Base-by-base conservation (phyloP, 2,113 vertebrate species). In the Nesogale talazaci region DNA sequence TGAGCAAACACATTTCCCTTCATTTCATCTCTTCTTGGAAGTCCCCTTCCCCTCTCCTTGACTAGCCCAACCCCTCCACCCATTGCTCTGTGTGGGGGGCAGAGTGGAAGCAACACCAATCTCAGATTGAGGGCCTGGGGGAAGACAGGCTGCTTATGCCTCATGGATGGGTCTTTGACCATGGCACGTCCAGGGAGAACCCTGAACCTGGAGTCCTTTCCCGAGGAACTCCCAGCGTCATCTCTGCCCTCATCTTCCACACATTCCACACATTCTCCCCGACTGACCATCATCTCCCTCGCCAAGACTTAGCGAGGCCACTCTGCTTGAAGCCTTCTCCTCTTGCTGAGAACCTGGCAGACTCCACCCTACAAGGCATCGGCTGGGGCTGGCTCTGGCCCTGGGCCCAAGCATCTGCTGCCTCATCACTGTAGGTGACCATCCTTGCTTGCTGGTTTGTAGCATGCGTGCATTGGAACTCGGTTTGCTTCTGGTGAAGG, bases 21-120 rank as follows among this genome's bases (percentile, higher is more conserved):
- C 83, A 59, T 89, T 90, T 31, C 70, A 82, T 91, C 77, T 76
- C 80, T 70, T 86, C 61, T 96, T 79, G 83, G 81, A 77, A 95
- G 86, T 72, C 46, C 67, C 61, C 86, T 88, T 92, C 67, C 52
- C 29, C 77, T 6, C 12, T 78, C 14, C 83, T 81, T 59, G 42
- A 22, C 57, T 72, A 31, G 1, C 34, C 36, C 7, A 40, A 38
- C 34, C 57, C 25, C 56, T 29, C 27, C 31, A 72, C 69, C 31
- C 14, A 15, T 34, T 17, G 67, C 29, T 19, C 15, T 69, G 31
- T 16, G 31, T 34, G 67, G 3, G 67, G 3, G 67, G 17, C n/a
- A 31, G 65, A 31, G 29, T 12, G 31, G 27, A 67, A 31, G 42
- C 42, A 46, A 6, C 42, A 46, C 42, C 42, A 46, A 46, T 46